Base-by-base conservation (phyloP, 1,140 invertebrate genomes). In the Aphelenchoides besseyi region DNA sequence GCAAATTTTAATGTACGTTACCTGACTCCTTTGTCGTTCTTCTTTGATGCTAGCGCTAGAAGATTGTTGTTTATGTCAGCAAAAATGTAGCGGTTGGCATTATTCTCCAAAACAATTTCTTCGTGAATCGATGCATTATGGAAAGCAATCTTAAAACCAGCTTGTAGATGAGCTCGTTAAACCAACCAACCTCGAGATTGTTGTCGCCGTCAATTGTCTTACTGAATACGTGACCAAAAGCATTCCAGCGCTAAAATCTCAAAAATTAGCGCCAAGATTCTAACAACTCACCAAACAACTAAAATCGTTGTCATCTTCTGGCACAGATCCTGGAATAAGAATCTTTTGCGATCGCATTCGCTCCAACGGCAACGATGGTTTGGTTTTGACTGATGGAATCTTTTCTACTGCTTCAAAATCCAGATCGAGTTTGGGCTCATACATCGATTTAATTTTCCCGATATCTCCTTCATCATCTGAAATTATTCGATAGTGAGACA, bases 51-150 rank as follows among this genome's bases (percentile, higher is more conserved):
- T 37, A 69, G 29, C 63, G 67, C 67, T 1, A 69, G 12, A 12
- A 69, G n/a, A 16, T n/a, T 16, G n/a, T 68, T 1, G 23, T 68
- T 69, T 26, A 69, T n/a, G 64, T 69, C 67, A 35, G 23, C 67
- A 18, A 69, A 71, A 2, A 30, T 23, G 64, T 26, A 69, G 23
- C 33, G 61, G n/a, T 16, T 26, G 1, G 2, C 1, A 12, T 26
- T 12, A 71, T 69, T 69, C 12, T 69, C 67, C 28, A 70, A n/a
- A n/a, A n/a, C 68, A 37, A 69, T 70, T 12, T 70, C 67, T 5
- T 68, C 61, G 33, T 68, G 64, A 0, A 69, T 16, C 12, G 67
- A 69, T 18, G 57, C 68, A 62, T 69, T 62, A 29, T 71, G 61
- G 61, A 69, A 69, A 12, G 16, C 29, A 1, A 67, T 29, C 53